Percentiles rank a stretch among this genome's conserved stretches.
These are phyloP conservation scores for Hypomesus transpacificus DNA, from an alignment of 2,113 vertebrate species.

Conservation along the genomic window DNA sequence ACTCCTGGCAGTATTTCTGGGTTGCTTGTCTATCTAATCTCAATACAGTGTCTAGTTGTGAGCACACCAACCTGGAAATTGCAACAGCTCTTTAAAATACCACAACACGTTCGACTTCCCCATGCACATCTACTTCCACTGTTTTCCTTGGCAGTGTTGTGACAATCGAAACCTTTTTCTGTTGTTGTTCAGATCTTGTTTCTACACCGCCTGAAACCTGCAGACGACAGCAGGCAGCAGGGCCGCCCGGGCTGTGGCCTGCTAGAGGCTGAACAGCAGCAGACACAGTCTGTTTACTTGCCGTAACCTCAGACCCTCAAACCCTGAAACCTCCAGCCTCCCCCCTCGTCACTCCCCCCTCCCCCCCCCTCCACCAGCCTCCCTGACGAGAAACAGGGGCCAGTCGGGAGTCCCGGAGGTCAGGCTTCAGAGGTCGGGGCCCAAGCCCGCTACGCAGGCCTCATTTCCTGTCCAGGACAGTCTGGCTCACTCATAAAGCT, in stretches of 20 bases:
- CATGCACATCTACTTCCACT: too few species aligned
- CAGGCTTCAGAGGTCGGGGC: slow-evolving; percentile 75
- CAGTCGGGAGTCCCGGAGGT: slow-evolving; percentile 72
- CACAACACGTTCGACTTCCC: too few species aligned
- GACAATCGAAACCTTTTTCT: too few species aligned
- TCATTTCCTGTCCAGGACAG: slow-evolving; percentile 90
- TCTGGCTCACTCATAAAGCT: slow-evolving; percentile 85
- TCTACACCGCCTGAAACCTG: too few species aligned
- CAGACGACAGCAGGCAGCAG: too few species aligned
- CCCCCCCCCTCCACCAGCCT: slow-evolving; percentile 41
- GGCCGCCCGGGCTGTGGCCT: slow-evolving; percentile 5
- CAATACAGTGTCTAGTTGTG: too few species aligned
- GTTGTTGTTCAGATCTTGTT: too few species aligned
- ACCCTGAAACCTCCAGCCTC: background rate
- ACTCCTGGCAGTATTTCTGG: too few species aligned
- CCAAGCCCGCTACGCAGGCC: slow-evolving; percentile 73
- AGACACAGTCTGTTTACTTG: background rate
- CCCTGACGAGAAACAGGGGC: slow-evolving; percentile 82
- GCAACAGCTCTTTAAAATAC: too few species aligned
- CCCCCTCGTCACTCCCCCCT: background rate
- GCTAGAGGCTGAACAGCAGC: background rate
- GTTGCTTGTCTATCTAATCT: background rate
- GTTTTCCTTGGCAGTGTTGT: too few species aligned
- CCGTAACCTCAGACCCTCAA: background rate
- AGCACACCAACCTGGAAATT: too few species aligned